Percentiles rank a stretch among this genome's conserved stretches.
phyloP scores from a whole-genome alignment of 2,888 invertebrate genomes.

The Zhuqinia jingwanae region DNA sequence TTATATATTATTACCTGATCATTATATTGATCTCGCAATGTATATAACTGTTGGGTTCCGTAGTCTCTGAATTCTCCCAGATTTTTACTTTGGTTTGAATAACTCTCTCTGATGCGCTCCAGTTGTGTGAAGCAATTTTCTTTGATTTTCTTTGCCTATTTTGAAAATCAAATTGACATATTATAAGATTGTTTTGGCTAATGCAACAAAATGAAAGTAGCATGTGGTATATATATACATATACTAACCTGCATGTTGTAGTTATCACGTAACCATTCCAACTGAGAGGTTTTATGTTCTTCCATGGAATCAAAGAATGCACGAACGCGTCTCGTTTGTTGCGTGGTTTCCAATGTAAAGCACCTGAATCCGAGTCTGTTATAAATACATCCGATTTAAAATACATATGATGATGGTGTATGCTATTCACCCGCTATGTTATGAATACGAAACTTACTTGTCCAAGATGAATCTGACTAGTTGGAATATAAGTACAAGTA shows the following conservation, averaged over 20 bases:
- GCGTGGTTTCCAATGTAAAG: slow-evolving; percentile 65
- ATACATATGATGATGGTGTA: too few relatives aligned
- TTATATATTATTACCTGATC: slow-evolving; percentile 87
- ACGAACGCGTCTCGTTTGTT: slow-evolving; percentile 90
- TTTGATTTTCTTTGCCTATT: slow-evolving; percentile 91
- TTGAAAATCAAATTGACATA: neutral
- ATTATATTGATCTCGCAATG: slow-evolving; percentile 94
- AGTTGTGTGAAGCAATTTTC: slow-evolving; percentile 97
- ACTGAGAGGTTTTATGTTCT: slow-evolving; percentile 92
- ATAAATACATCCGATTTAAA: too few relatives aligned
- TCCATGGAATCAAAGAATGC: slow-evolving; percentile 95
- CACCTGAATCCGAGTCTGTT: slow-evolving; percentile 77
- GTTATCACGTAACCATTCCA: slow-evolving; percentile 94
- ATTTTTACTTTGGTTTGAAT: slow-evolving; percentile 92
- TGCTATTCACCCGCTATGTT: too few relatives aligned
- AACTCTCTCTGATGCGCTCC: slow-evolving; percentile 96
- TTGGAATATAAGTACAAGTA: slow-evolving; percentile 90
- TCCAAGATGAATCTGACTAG: slow-evolving; percentile 87
- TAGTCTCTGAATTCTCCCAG: slow-evolving; percentile 94
- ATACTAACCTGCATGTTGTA: slow-evolving; percentile 91
- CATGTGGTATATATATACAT: too few relatives aligned
- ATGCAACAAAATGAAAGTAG: neutral
- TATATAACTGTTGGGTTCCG: slow-evolving; percentile 89
- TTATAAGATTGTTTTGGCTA: neutral
- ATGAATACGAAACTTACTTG: slow-evolving; percentile 79